Base-by-base conservation (phyloP, 2,113 vertebrate genomes). In the Rousettus leschenaultii region DNA sequence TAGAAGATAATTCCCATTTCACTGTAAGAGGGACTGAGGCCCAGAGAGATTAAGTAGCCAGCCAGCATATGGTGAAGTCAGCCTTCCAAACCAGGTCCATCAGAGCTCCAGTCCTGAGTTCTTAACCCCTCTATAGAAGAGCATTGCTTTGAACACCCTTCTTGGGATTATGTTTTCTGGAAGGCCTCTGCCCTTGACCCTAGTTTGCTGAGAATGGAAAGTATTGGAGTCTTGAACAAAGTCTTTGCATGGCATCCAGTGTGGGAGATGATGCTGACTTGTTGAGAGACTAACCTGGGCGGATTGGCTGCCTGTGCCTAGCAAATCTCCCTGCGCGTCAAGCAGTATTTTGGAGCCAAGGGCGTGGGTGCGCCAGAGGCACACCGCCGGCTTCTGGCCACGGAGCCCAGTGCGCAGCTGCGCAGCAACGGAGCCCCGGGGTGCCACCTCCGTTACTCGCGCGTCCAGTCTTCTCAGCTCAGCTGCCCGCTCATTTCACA, bases 201-300 rank as follows among this genome's bases (percentile, higher is more conserved):
- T 35, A 33, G n/a, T 61, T 55, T 40, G 45, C 53, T 35, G 73
- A 94, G 21, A 75, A 95, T 33, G n/a, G 61, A 91, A 65, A 55
- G 26, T 55, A 33, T 40, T 14, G 16, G 70, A 13, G 61, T n/a
- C 71, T 48, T 4, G 21, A 61, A 33, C 6, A 63, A 57, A 75
- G 57, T 55, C 48, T 40, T 21, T 21, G 51, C 1, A 1, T 66
- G 0, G 7, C 59, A 11, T 24, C 30, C 30, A 14, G 43, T 16
- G 65, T 16, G 38, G 55, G n/a, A 71, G 55, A 5, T n/a, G 51
- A 57, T 3, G 1, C 30, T 2, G 45, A 21, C 84, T 92, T 18
- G 1, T 26, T 0, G 0, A 48, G 16, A 24, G 16, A 53, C 68
- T 48, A 18, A 61, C 6, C 40, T 68, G 19, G 0, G 43, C 24